A percentile compares a stretch with the other conserved stretches of the same genome.
phyloP scores from a whole-genome alignment of 2,113 vertebrate genomes.

The Amblyopsis rosae region DNA sequence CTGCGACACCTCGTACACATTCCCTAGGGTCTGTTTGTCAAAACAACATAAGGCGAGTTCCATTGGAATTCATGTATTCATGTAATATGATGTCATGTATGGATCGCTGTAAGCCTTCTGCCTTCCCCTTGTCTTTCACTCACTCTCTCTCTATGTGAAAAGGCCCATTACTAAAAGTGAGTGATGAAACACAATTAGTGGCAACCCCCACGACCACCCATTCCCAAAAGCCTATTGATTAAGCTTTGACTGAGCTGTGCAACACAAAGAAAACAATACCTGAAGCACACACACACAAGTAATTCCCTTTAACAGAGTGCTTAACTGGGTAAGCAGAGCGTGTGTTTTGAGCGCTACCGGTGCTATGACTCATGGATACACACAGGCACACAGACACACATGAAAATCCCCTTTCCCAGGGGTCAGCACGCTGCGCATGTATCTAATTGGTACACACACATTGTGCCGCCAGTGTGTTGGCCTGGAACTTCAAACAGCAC shows the following conservation, averaged over 20 bases:
- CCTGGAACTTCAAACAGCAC: slow-evolving; percentile 65
- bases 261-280: slow-evolving; percentile 3
- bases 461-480: slow-evolving; percentile 58
- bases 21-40: slow-evolving; percentile 45
- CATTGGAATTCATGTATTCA: slow-evolving; percentile 76
- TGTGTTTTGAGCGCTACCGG: slow-evolving; percentile 41
- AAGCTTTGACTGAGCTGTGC: neutral
- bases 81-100: slow-evolving; percentile 80
- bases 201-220: slow-evolving; percentile 24
- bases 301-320: slow-evolving; percentile 21
- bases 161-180: slow-evolving; percentile 72
- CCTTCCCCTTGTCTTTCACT: slow-evolving; percentile 3
- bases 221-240: slow-evolving; percentile 33
- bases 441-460: slow-evolving; percentile 70
- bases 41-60: slow-evolving; percentile 42
- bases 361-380: slow-evolving; percentile 38
- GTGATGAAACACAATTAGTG: slow-evolving; percentile 70
- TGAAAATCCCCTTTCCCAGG: slow-evolving; percentile 30
- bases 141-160: slow-evolving; percentile 24
- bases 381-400: neutral
- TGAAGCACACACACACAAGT: slow-evolving; percentile 27
- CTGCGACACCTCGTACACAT: neutral
- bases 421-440: slow-evolving; percentile 63
- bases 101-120: slow-evolving; percentile 40
- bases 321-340: slow-evolving; percentile 30